Conservation (phyloP, 2,797 vertebrate genomes). For the Galagoides demidoff region DNA sequence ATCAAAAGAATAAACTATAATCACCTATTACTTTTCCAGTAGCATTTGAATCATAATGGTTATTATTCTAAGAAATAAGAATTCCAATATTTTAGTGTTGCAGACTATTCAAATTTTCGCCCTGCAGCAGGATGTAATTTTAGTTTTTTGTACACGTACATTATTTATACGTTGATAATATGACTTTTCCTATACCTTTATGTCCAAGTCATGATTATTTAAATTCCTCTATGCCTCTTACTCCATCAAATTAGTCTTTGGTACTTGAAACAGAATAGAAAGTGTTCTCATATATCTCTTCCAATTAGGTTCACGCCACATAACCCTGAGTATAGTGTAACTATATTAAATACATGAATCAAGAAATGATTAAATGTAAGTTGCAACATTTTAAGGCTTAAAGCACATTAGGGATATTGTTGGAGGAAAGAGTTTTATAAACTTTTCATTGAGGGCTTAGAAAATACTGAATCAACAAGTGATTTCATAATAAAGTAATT, state of each 20-base stretch:
- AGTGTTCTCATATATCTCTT: slow-evolving; percentile 6
- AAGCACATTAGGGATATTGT: not conserved
- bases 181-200: slow-evolving; percentile 2
- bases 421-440: not conserved
- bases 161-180: slow-evolving; percentile 37
- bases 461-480: slow-evolving; percentile 18
- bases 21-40: not conserved
- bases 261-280: slow-evolving; percentile 43
- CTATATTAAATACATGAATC: slow-evolving; percentile 75
- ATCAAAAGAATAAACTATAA: slow-evolving; percentile 26
- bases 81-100: not conserved
- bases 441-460: not conserved
- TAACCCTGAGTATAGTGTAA: slow-evolving; percentile 25
- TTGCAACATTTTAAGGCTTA: slow-evolving; percentile 57
- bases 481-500: slow-evolving; percentile 7
- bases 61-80: slow-evolving; percentile 5
- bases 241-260: slow-evolving; percentile 39
- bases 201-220: slow-evolving; percentile 53
- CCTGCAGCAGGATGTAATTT: not conserved
- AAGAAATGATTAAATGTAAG: slow-evolving; percentile 63
- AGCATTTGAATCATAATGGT: slow-evolving; percentile 29
- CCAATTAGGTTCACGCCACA: slow-evolving; percentile 52
- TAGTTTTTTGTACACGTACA: not conserved
- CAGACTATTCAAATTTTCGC: not conserved
- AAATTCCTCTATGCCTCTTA: slow-evolving; percentile 2